These are phyloP conservation scores for Laterallus jamaicensis DNA, from an alignment of 2,113 vertebrate genomes.

Conservation along the genomic window DNA sequence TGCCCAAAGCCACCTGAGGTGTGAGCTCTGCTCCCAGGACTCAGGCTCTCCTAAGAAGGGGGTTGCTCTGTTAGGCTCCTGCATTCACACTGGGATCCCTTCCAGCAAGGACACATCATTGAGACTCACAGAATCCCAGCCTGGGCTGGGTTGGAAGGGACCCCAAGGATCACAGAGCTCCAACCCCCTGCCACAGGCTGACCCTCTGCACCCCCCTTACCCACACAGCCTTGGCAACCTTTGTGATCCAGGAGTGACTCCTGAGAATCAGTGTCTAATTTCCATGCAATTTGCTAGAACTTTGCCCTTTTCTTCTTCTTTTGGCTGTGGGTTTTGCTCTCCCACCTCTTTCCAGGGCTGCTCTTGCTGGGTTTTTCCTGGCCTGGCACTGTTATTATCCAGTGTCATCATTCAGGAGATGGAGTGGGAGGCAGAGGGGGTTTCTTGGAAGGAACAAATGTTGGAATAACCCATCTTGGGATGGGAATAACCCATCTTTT, in stretches of 20 bases:
- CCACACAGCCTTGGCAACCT: background rate
- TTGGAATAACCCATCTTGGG: background rate
- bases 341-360: background rate
- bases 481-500: background rate
- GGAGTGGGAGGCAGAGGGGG: background rate
- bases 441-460: background rate
- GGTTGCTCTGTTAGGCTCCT: background rate
- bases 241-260: background rate
- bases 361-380: background rate
- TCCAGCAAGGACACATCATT: background rate
- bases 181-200: too few relatives aligned
- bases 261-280: background rate
- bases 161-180: too few relatives aligned
- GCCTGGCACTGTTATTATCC: background rate
- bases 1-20: background rate
- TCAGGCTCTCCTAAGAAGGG: background rate
- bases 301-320: fast-evolving
- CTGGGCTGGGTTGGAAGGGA: too few relatives aligned
- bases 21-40: background rate
- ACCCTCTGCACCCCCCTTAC: fast-evolving
- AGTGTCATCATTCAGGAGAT: fast-evolving
- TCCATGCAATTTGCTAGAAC: background rate
- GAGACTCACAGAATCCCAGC: too few relatives aligned
- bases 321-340: too few relatives aligned
- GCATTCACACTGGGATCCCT: background rate